Percentiles rank a stretch among this genome's conserved stretches.
phyloP scores from a whole-genome alignment of 2,113 vertebrate species.

The Leuciscus idus region DNA sequence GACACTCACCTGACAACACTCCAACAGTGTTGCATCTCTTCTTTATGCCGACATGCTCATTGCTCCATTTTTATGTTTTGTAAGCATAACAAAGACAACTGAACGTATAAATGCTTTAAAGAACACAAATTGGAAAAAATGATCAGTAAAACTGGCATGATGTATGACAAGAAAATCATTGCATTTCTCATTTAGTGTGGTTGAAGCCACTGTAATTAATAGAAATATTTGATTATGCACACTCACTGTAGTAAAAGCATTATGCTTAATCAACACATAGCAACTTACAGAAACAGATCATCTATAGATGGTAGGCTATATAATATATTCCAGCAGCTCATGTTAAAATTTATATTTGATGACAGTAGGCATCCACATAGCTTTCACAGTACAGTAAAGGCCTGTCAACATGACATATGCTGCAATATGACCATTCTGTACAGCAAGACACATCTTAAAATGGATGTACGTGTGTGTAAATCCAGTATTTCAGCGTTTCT shows the following conservation, averaged over 20 bases:
- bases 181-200: neutral
- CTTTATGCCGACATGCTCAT: neutral
- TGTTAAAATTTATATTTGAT: neutral
- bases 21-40: neutral
- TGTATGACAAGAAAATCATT: neutral
- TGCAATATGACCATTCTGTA: constrained; percentile 9
- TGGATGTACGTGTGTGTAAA: constrained; percentile 14
- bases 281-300: neutral
- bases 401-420: neutral
- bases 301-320: neutral
- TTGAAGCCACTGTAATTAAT: neutral
- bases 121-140: neutral
- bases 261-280: neutral
- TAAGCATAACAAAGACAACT: neutral
- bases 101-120: neutral
- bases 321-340: neutral
- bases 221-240: neutral
- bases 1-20: constrained; percentile 15
- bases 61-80: constrained; percentile 1
- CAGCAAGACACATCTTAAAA: constrained; percentile 15
- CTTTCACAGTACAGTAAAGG: constrained; percentile 36
- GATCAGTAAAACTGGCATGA: neutral
- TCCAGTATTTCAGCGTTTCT: constrained; percentile 7
- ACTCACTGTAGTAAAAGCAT: neutral
- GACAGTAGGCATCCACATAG: neutral